Conservation (phyloP, 2,113 vertebrate genomes). For the Plectropomus leopardus region DNA sequence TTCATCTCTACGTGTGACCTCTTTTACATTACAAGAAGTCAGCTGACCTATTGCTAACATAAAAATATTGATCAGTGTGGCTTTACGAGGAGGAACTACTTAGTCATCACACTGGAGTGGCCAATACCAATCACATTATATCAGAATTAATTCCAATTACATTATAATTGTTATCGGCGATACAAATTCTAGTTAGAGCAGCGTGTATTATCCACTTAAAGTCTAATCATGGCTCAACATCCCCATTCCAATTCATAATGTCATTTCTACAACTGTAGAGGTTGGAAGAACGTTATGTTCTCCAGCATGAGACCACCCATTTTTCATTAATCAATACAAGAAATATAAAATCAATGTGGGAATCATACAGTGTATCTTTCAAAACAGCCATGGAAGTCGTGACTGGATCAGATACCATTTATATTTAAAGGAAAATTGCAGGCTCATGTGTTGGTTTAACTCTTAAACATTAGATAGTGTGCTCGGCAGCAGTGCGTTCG, state of each 20-base stretch:
- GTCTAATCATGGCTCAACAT: not conserved
- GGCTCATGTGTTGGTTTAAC: constrained; percentile 1
- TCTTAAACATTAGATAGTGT: constrained; percentile 2
- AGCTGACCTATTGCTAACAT: not conserved
- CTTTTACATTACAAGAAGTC: not conserved
- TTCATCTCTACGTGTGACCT: not conserved
- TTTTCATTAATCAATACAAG: constrained; percentile 2
- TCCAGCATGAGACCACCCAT: not conserved
- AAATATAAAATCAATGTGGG: not conserved
- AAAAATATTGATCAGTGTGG: not conserved
- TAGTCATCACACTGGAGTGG: not conserved
- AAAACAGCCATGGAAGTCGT: not conserved
- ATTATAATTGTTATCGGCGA: not conserved
- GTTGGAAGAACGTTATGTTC: not conserved
- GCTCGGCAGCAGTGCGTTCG: not conserved
- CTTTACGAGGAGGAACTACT: not conserved
- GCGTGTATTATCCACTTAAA: not conserved
- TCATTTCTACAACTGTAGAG: not conserved
- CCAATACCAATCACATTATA: not conserved
- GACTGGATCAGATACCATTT: not conserved
- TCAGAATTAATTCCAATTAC: not conserved
- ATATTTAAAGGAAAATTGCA: constrained; percentile 1
- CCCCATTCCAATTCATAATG: not conserved
- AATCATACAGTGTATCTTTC: not conserved
- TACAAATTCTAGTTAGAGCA: not conserved